Evolutionary conservation across 1,140 invertebrate species (phyloP).

Genomic region (Pachyrhynchus sulphureomaculatus): DNA sequence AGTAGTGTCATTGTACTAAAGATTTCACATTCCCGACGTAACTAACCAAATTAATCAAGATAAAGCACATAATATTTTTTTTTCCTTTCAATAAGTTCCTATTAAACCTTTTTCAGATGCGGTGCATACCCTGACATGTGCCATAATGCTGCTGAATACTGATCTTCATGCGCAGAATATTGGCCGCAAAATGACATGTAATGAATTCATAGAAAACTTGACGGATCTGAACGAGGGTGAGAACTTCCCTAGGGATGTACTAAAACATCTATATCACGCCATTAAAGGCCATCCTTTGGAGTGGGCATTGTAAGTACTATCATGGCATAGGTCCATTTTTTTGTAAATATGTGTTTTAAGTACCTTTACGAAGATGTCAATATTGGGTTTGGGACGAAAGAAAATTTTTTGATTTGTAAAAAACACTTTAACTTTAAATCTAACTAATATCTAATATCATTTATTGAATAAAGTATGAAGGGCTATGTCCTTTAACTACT

Average conservation of each 20-base stretch:
- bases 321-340: no score
- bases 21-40: no score
- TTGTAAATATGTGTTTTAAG: not conserved
- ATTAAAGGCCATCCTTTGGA: conserved; percentile 91
- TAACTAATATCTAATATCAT: no score
- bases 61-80: not conserved
- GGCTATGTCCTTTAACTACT: no score
- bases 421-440: no score
- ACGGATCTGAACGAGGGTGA: conserved; percentile 94
- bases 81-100: not conserved
- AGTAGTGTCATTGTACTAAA: no score
- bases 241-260: conserved; percentile 90
- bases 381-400: no score
- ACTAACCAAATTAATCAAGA: not conserved
- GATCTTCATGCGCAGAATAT: conserved; percentile 93
- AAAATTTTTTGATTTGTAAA: no score
- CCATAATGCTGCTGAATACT: conserved; percentile 98
- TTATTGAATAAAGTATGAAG: no score
- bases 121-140: conserved; percentile 97
- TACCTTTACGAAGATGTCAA: not conserved
- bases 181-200: conserved; percentile 91
- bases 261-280: conserved; percentile 91
- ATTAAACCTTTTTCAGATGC: conserved; percentile 69
- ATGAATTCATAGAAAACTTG: conserved; percentile 96
- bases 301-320: conserved; percentile 84